Conservation (phyloP, 2,888 invertebrate species). For the Agrotis puta region DNA sequence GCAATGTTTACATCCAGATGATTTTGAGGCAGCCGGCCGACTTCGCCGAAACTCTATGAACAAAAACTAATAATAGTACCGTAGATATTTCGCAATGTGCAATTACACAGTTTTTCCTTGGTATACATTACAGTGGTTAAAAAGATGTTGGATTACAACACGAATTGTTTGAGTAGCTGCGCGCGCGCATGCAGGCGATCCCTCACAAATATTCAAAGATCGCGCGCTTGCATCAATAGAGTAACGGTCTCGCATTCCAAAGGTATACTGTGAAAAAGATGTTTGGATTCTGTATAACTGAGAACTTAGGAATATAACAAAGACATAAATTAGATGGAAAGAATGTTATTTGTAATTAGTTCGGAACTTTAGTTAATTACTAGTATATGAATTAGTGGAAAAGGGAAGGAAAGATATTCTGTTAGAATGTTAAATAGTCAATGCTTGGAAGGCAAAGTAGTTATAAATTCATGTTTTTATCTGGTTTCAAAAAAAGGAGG, state of each 20-base stretch:
- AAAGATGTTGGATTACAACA: constrained; percentile 68
- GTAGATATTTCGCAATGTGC: constrained; percentile 62
- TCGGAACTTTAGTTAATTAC: constrained; percentile 1
- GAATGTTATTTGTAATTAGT: constrained; percentile 13
- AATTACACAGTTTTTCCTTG: constrained; percentile 64
- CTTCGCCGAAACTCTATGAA: constrained; percentile 48
- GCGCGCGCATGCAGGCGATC: constrained; percentile 67
- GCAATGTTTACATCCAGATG: constrained; percentile 53
- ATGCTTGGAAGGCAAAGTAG: not conserved
- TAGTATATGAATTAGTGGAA: not conserved
- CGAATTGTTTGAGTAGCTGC: constrained; percentile 62
- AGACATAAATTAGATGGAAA: constrained; percentile 20
- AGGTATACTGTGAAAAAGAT: constrained; percentile 49
- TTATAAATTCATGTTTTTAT: no score
- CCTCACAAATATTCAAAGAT: constrained; percentile 68
- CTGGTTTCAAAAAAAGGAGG: no score
- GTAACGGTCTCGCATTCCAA: constrained; percentile 64
- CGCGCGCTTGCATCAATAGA: constrained; percentile 66
- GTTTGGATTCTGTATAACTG: constrained; percentile 29
- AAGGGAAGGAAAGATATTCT: not conserved
- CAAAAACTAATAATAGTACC: constrained; percentile 58
- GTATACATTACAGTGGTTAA: constrained; percentile 62
- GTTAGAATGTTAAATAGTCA: not conserved
- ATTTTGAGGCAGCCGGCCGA: constrained; percentile 47
- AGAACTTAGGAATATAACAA: constrained; percentile 8